These are phyloP conservation scores for Brachionus rotundiformis DNA, from an alignment of 1,140 invertebrate species.

Conservation along the genomic window DNA sequence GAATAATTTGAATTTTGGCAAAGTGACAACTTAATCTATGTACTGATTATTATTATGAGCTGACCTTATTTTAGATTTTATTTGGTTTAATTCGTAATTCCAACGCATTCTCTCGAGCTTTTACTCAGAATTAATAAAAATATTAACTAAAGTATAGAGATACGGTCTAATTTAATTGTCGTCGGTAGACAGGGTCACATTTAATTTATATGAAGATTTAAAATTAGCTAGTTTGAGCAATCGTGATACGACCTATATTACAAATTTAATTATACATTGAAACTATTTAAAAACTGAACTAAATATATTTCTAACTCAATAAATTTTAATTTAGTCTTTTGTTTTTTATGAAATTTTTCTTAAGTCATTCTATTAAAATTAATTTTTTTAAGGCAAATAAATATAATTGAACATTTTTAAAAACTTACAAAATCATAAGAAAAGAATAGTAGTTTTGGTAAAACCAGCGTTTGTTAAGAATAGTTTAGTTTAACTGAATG, in stretches of 20 bases:
- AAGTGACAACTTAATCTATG: neutral
- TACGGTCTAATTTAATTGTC: slow-evolving; percentile 13
- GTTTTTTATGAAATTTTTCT: too few relatives aligned
- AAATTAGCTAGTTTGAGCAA: neutral
- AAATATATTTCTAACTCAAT: too few relatives aligned
- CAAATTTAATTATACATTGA: neutral
- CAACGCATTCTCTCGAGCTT: neutral
- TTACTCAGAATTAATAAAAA: neutral
- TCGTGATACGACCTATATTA: neutral
- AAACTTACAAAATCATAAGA: too few relatives aligned
- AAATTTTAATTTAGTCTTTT: too few relatives aligned
- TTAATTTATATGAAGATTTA: slow-evolving; percentile 8
- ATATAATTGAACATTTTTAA: too few relatives aligned
- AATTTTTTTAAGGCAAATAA: too few relatives aligned
- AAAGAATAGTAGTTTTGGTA: too few relatives aligned
- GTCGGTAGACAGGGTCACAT: slow-evolving; percentile 9
- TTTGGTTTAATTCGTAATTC: neutral
- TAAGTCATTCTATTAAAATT: too few relatives aligned
- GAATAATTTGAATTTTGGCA: neutral
- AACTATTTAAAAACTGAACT: neutral
- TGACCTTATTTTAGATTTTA: neutral
- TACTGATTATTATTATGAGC: neutral
- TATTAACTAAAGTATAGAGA: slow-evolving; percentile 11
- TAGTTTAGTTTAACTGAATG: too few relatives aligned
- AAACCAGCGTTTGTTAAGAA: too few relatives aligned